These are phyloP conservation scores for Cirrhinus mrigala DNA, from an alignment of 2,797 vertebrate species.

Conservation along the genomic window DNA sequence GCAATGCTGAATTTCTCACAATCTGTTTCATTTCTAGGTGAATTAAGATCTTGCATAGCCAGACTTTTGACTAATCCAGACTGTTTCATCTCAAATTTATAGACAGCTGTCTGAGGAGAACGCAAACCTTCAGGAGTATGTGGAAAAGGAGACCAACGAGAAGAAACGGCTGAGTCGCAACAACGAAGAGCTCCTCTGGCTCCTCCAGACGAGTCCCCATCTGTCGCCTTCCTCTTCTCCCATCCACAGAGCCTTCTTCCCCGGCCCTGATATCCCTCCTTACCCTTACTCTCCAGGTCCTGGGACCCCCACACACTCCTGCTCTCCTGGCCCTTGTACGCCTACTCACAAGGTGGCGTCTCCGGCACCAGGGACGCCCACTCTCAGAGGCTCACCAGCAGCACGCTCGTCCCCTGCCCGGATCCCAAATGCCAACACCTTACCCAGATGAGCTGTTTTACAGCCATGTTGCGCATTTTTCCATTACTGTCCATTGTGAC, in stretches of 20 bases:
- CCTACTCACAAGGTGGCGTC: constrained; percentile 70
- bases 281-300: constrained; percentile 73
- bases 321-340: constrained; percentile 56
- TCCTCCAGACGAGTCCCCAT: constrained; percentile 93
- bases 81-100: constrained; percentile 42
- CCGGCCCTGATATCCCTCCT: constrained; percentile 72
- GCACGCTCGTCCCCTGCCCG: constrained; percentile 63
- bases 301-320: constrained; percentile 62
- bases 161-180: constrained; percentile 95
- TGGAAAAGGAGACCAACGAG: constrained; percentile 93
- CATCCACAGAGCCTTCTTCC: constrained; percentile 83
- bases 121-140: constrained; percentile 91
- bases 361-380: constrained; percentile 72
- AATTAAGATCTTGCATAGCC: not conserved
- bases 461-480: constrained; percentile 23
- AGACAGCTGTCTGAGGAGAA: constrained; percentile 97
- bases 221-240: constrained; percentile 86
- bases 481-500: not conserved
- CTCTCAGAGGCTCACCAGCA: constrained; percentile 68
- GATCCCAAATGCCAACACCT: constrained; percentile 64
- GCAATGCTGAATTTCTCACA: not conserved
- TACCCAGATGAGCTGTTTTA: constrained; percentile 71
- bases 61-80: constrained; percentile 2
- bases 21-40: not conserved
- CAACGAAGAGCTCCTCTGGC: constrained; percentile 97